Conservation (phyloP, 2,113 vertebrate species). For the Pungitius pungitius region DNA sequence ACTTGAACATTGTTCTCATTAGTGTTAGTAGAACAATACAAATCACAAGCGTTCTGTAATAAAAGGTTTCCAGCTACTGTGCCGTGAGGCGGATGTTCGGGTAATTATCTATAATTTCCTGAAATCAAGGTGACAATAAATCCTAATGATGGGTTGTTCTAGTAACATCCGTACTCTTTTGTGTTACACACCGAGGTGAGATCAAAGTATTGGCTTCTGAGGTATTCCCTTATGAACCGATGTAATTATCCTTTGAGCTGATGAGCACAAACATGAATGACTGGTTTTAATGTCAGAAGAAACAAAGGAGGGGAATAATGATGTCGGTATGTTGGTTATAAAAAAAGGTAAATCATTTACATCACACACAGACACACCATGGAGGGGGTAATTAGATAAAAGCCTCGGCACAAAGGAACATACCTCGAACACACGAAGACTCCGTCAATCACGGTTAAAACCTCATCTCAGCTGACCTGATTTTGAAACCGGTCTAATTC, state of each 20-base stretch:
- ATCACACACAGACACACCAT: conserved; percentile 4
- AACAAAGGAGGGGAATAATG: conserved; percentile 25
- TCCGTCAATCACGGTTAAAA: conserved; percentile 41
- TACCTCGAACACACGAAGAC: conserved; percentile 8
- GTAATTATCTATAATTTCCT: conserved; percentile 7
- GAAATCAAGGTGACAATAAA: conserved; percentile 23
- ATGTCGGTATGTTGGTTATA: not conserved
- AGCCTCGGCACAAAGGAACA: conserved; percentile 24
- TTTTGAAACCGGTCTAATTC: conserved; percentile 55
- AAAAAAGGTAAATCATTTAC: conserved; percentile 14
- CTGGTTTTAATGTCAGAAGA: conserved; percentile 44
- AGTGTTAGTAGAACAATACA: conserved; percentile 4
- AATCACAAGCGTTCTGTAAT: not conserved
- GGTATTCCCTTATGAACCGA: conserved; percentile 23
- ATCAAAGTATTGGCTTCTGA: conserved; percentile 15
- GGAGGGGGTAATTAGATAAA: not conserved
- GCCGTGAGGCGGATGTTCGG: not conserved
- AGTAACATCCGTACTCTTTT: not conserved
- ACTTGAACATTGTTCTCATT: not conserved
- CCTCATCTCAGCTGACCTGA: conserved; percentile 60
- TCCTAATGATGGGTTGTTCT: conserved; percentile 24
- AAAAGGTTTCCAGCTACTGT: not conserved
- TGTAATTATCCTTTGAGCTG: conserved; percentile 40
- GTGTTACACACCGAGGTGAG: conserved; percentile 27
- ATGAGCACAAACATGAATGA: conserved; percentile 22